Conservation (phyloP, 30 jellyfish, hydroid and myxozoan species). For the Hydra vulgaris region DNA sequence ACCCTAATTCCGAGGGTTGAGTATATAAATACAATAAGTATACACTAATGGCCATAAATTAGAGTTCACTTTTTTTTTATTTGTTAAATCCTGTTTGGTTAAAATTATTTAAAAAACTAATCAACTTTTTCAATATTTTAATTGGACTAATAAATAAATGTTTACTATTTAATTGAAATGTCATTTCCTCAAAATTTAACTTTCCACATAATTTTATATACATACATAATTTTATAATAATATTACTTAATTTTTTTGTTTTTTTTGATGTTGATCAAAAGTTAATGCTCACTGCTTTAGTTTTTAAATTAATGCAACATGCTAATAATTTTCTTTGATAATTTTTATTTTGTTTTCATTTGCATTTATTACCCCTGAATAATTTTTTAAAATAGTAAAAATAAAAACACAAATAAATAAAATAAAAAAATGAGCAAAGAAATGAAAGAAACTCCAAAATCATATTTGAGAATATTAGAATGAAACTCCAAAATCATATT, state of each 20-base stretch:
- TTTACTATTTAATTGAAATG: neutral
- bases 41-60: neutral
- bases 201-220: neutral
- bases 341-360: neutral
- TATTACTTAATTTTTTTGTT: neutral
- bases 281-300: neutral
- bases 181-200: neutral
- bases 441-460: neutral
- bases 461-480: too few relatives aligned
- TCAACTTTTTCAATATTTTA: neutral
- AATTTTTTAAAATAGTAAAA: neutral
- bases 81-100: neutral
- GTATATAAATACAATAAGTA: too few relatives aligned
- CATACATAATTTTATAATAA: too few relatives aligned
- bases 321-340: neutral
- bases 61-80: neutral
- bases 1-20: too few relatives aligned
- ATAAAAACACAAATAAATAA: neutral
- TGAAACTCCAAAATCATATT: too few relatives aligned
- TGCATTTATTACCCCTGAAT: neutral
- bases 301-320: neutral
- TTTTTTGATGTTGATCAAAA: neutral
- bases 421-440: neutral
- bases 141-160: neutral
- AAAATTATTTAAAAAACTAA: neutral